These are phyloP conservation scores for Drosophila sproati DNA, from an alignment of 1,140 invertebrate species.

Conservation along the genomic window DNA sequence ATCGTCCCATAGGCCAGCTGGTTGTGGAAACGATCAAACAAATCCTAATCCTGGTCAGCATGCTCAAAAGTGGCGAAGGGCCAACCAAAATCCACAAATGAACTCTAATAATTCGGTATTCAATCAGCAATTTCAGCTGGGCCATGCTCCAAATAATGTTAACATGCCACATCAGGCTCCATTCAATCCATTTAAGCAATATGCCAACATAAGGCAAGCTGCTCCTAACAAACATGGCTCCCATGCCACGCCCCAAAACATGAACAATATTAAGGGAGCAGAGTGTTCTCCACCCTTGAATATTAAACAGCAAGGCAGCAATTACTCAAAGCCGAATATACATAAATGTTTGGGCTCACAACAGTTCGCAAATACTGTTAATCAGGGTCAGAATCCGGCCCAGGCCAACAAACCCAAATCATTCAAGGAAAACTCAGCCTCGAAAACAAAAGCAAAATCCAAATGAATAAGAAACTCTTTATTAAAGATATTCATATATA, in stretches of 20 bases:
- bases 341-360: too few relatives aligned
- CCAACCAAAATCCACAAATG: neutral
- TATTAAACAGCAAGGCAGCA: neutral
- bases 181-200: slow-evolving; percentile 17
- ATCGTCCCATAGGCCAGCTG: too few relatives aligned
- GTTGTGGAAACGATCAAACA: too few relatives aligned
- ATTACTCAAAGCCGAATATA: too few relatives aligned
- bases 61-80: neutral
- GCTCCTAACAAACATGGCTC: neutral
- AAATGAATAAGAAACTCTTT: too few relatives aligned
- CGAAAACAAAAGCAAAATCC: too few relatives aligned
- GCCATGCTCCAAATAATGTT: neutral
- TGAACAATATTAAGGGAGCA: neutral
- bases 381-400: too few relatives aligned
- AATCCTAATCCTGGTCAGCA: neutral
- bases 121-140: neutral
- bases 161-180: neutral
- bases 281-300: neutral
- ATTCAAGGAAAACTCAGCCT: too few relatives aligned
- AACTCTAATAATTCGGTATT: neutral
- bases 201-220: neutral
- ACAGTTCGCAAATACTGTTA: too few relatives aligned
- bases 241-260: neutral
- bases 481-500: too few relatives aligned
- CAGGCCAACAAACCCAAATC: too few relatives aligned